Evolutionary conservation across 2,888 invertebrate genomes (phyloP), one percentile per base, ranked within the genome.

Genomic region (Drosophila mimica): DNA sequence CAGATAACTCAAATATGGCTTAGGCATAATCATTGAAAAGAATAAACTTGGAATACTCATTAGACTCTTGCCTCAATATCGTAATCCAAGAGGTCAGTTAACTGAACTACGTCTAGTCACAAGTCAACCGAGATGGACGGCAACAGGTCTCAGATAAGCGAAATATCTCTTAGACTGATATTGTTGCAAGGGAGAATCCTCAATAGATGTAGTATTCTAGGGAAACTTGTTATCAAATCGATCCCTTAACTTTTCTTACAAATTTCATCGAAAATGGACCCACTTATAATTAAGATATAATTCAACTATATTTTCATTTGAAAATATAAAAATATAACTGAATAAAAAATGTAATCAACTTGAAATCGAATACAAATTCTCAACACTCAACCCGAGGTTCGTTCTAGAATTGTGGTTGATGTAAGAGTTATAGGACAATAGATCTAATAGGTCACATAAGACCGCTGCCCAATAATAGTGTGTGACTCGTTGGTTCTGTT

Each of bases 401-500:
- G 20, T 25, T 46, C 20, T 46, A 20, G 3, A 46, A 20, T 20
- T 46, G 13, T 13, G 7, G 13, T 40, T 11, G 40, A 40, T n/a
- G n/a, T n/a, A n/a, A 40, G n/a, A n/a, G 43, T 43, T 8, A 8
- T 46, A 8, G 20, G 4, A 46, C 46, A 15, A 25, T 46, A 25
- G 20, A 46, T 46, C 20, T 8, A 7, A 46, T 15, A 46, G 4
- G 7, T 3, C 8, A 25, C 46, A 46, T 20, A 4, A 46, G 15
- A 15, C 15, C 8, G 2, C 15, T 8, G 8, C 4, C 15, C 13
- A 31, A 31, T 31, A 15, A 17, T 17, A 57, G 1, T 15, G 15
- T 40, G 30, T 56, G 7, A 8, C 30, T 40, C 13, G 56, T n/a
- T 56, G 15, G 40, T 20, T 57, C 15, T 31, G 43, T 51, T 57